Evolutionary conservation across 2,113 vertebrate genomes (phyloP), one percentile per base, ranked within the genome.

Genomic region (Saccopteryx bilineata): DNA sequence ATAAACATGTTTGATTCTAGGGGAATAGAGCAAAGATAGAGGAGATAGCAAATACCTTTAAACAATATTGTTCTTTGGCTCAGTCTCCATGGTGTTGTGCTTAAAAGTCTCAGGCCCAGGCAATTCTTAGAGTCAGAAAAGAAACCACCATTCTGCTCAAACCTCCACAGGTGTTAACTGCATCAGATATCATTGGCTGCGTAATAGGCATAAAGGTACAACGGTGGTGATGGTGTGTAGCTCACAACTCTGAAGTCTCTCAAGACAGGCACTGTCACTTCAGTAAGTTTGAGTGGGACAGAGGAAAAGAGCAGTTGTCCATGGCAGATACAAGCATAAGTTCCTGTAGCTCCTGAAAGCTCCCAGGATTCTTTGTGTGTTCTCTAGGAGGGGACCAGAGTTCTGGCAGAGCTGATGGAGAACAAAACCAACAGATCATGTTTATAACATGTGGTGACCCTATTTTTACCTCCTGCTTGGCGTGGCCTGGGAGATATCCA

Each of bases 401-500:
- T 89, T 91, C 92, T 94, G 82, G 86, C 85, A 93, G 78, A 74
- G 61, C 2, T 69, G 4, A 19, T 78, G 39, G 50, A 78, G 63
- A 69, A 86, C 7, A n/a, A 71, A 80, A 11, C 54, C 86, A 95
- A 58, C 31, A 84, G 80, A 69, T 90, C 60, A 63, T 91, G 78
- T 79, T 94, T 84, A 66, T 69, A 79, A 91, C 87, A 85, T 84
- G 58, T 58, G 31, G 85, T 94, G 82, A 87, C 91, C 78, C 46
- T 91, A 5, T 83, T 91, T 95, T 93, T 91, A 94, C 48, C 23
- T 60, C 21, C 48, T 0, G 7, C 28, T 63, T 75, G 19, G 39
- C 84, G 75, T 84, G 91, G 58, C 56, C 69, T 72, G 83, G 69
- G 87, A 96, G 61, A 93, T 58, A 56, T 91, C 0, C 33, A 82